Evolutionary conservation across 2,888 invertebrate genomes (phyloP).

Genomic region (Eulithis testata): DNA sequence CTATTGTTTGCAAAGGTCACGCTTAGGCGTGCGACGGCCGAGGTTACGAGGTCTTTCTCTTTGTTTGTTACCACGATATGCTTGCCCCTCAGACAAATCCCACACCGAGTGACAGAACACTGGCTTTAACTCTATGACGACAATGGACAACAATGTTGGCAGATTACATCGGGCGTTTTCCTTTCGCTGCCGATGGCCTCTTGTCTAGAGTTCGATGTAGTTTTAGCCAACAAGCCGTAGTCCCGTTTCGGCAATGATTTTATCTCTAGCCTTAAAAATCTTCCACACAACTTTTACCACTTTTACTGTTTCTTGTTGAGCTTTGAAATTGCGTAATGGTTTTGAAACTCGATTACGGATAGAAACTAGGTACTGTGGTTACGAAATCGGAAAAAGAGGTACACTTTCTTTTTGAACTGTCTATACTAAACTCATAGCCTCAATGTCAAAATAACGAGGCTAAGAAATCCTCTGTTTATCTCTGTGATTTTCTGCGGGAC

Average conservation of each 20-base stretch:
- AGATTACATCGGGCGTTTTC: not conserved
- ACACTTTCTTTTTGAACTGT: conserved; percentile 37
- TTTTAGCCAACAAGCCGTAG: conserved; percentile 2
- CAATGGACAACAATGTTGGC: not conserved
- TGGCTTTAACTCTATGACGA: not conserved
- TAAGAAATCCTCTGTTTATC: no score
- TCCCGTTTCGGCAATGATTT: conserved; percentile 16
- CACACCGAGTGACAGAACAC: not conserved
- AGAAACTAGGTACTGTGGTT: conserved; percentile 27
- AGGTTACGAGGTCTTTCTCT: conserved; percentile 60
- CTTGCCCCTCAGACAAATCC: conserved; percentile 5
- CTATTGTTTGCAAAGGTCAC: conserved; percentile 71
- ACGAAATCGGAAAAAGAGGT: conserved; percentile 33
- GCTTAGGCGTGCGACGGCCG: conserved; percentile 50
- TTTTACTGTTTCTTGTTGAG: conserved; percentile 13
- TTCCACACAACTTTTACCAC: conserved; percentile 11
- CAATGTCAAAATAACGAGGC: no score
- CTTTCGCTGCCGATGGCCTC: not conserved
- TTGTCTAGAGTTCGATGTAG: conserved; percentile 6
- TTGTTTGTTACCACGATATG: conserved; percentile 34
- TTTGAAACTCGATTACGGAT: conserved; percentile 18
- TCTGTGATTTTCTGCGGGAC: no score
- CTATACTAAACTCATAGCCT: conserved; percentile 15
- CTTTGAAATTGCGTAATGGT: conserved; percentile 21
- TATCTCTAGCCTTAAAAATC: conserved; percentile 1